These are phyloP conservation scores for Malurus splendens DNA, from an alignment of 2,797 vertebrate species.

Conservation along the genomic window DNA sequence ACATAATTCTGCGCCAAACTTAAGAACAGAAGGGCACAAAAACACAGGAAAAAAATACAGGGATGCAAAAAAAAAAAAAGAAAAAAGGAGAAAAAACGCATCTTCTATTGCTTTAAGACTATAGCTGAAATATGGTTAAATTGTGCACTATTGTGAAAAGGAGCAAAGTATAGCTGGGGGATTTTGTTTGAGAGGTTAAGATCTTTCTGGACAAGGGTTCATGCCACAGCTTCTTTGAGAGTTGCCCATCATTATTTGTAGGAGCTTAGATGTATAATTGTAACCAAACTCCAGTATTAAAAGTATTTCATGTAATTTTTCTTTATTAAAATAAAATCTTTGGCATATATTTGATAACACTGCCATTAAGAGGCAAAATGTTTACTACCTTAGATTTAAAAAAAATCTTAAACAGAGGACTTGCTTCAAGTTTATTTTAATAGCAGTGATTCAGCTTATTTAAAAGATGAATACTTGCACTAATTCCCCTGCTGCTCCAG, in stretches of 20 bases:
- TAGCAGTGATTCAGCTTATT: constrained; percentile 68
- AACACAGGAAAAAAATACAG: constrained; percentile 55
- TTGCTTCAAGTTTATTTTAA: constrained; percentile 80
- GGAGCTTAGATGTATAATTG: constrained; percentile 70
- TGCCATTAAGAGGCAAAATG: constrained; percentile 70
- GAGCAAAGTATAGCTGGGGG: constrained; percentile 69
- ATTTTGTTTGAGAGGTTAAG: constrained; percentile 63
- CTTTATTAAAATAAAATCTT: constrained; percentile 67
- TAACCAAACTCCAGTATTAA: constrained; percentile 78
- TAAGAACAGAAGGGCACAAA: constrained; percentile 71
- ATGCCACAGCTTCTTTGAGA: constrained; percentile 70
- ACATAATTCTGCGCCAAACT: constrained; percentile 75
- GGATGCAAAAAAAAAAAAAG: constrained; percentile 52
- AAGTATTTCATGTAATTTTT: constrained; percentile 70
- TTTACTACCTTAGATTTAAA: constrained; percentile 71
- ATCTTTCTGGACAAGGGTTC: constrained; percentile 72
- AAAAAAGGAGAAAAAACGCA: constrained; percentile 14
- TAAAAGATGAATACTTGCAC: constrained; percentile 68
- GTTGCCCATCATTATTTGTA: constrained; percentile 69
- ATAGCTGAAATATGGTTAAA: constrained; percentile 74
- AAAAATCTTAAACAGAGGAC: constrained; percentile 70
- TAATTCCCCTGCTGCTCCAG: constrained; percentile 70
- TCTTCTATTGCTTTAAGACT: constrained; percentile 75
- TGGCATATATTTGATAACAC: constrained; percentile 70
- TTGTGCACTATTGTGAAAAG: constrained; percentile 79